phyloP scores from a whole-genome alignment of 2,797 vertebrate species.

The Heteromormyrus szaboi region DNA sequence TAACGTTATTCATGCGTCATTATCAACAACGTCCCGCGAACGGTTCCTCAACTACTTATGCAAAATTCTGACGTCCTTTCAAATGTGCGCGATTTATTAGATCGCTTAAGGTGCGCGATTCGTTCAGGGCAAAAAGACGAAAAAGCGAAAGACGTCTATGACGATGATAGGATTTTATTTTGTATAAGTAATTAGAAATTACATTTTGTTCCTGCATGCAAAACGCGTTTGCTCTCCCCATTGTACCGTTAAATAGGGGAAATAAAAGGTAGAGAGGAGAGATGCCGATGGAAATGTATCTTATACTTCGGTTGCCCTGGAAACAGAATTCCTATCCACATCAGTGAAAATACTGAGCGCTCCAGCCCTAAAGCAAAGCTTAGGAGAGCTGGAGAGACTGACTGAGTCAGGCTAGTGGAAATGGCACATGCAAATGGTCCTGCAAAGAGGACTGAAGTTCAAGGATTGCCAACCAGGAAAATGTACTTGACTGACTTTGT shows the following conservation, averaged over 20 bases:
- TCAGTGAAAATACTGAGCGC: slow-evolving; percentile 65
- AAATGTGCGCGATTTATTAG: background rate
- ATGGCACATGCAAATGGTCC: background rate
- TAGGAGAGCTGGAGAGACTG: slow-evolving; percentile 45
- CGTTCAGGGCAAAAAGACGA: background rate
- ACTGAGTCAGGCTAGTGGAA: slow-evolving; percentile 13
- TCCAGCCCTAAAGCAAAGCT: slow-evolving; percentile 59
- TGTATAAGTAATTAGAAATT: slow-evolving; percentile 9
- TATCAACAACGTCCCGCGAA: background rate
- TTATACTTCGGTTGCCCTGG: slow-evolving; percentile 69
- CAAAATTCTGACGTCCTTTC: background rate
- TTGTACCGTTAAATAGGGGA: slow-evolving; percentile 45
- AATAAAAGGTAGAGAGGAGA: slow-evolving; percentile 54
- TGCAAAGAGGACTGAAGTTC: background rate
- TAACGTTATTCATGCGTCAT: background rate
- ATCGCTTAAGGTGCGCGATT: background rate
- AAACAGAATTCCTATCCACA: slow-evolving; percentile 66
- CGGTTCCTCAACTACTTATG: background rate
- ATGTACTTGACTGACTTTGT: background rate
- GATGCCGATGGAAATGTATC: slow-evolving; percentile 56
- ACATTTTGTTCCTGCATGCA: background rate
- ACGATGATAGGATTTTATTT: background rate
- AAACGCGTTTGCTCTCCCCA: background rate
- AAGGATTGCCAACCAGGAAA: background rate
- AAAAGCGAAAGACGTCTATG: background rate